Evolutionary conservation across 2,888 invertebrate species (phyloP), one percentile per base, ranked within the genome.

Genomic region (Melitaea athalia): DNA sequence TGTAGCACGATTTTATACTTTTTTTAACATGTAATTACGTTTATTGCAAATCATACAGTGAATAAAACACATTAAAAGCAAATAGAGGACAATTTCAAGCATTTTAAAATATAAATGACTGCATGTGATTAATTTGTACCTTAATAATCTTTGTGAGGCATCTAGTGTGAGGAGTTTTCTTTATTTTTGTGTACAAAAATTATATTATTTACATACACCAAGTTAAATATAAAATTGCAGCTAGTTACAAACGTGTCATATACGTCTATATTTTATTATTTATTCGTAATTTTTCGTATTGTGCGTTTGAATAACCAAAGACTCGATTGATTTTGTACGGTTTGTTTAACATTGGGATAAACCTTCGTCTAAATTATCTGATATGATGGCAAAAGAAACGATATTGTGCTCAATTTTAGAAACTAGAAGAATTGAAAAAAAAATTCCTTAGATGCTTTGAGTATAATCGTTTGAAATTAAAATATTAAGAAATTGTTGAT

Each of bases 331-430:
- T n/a, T 38, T 6, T 33, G 33, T 38, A 55, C 17, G n/a, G 55
- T 14, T 33, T 33, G 14, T 33, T 45, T 4, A 45, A 45, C 11
- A 45, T 11, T 0, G 33, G 33, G 33, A 33, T 33, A 33, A n/a
- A 55, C n/a, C 55, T 38, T n/a, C 33, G 55, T 55, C 33, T 55
- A 31, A 33, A n/a, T 55, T 33, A 33, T 31, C 6, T 31, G 53
- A 31, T 55, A n/a, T 33, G 33, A 33, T 55, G 4, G 11, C 31
- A 31, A 53, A 53, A 53, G 31, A 10, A 53, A 24, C 11, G 24
- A 31, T 24, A 47, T 60, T 60, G 52, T 60, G 65, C 33, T 66
- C 43, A 66, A 66, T 64, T 64, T 11, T 49, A 7, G n/a, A 64
- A 64, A 24, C 24, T 24, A 24, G 24, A 24, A 24, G 3, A 24